Base-by-base conservation (phyloP, 2,888 invertebrate species). In the Belgica antarctica region DNA sequence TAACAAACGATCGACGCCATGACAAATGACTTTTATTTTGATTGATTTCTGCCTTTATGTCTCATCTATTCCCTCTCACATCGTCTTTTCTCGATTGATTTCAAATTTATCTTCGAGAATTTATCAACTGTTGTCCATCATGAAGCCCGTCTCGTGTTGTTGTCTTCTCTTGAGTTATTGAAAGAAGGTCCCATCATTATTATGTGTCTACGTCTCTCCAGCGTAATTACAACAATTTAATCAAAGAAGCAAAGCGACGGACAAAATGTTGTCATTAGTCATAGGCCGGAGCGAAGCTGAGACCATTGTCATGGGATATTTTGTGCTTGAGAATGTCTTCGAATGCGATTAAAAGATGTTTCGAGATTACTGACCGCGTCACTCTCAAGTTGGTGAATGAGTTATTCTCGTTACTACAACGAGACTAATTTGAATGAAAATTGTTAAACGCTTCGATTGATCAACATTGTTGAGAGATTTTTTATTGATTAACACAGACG, bases 21-120 rank as follows among this genome's bases (percentile, higher is more conserved):
- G 66, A 66, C 66, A 66, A 66, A 66, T 66, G 66, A 47, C 66
- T 66, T 66, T 66, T 66, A 66, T 66, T 66, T 66, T 66, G 66
- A 66, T 66, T 66, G 66, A 66, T 66, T 66, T 66, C 31, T 28
- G 47, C 28, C 47, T 66, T 52, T 52, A 52, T 47, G 66, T 66
- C 66, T 66, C 47, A 27, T 34, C 34, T 31, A 12, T 36, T 27
- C 28, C 1, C 41, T 10, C 4, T 15, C 61, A 5, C 25, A 12
- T 25, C 61, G 15, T 17, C 4, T 24, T 5, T 15, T 27, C 22
- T 66, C 66, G 66, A 66, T 66, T 66, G 66, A 66, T 66, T 66
- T 47, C 36, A 17, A 36, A 62, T 36, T 47, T 47, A 24, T 65
- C 22, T 46, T 65, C 28, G 27, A 63, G 63, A 63, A 66, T 31